These are phyloP conservation scores for Neotoma lepida DNA, from an alignment of 2,113 vertebrate species.

Conservation along the genomic window DNA sequence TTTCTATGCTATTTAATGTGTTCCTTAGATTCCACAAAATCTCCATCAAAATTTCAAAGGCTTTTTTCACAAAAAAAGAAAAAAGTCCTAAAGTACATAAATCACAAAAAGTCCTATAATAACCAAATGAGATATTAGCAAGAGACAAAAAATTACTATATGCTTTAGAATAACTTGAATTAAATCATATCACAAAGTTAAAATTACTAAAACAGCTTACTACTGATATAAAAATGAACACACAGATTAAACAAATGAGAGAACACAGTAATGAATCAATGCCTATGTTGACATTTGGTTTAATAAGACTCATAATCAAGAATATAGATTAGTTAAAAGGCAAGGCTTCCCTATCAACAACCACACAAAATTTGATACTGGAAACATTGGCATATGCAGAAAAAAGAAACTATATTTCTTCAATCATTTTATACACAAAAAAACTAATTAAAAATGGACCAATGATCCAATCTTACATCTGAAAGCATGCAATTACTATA, in stretches of 20 bases:
- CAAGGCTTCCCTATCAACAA: background rate
- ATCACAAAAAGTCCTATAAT: too few species aligned
- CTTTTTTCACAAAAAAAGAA: background rate
- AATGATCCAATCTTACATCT: background rate
- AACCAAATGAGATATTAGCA: too few species aligned
- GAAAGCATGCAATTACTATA: background rate
- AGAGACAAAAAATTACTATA: background rate
- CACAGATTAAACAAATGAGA: background rate
- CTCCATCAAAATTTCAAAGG: background rate
- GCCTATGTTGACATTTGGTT: background rate
- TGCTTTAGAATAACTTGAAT: background rate
- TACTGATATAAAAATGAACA: too few species aligned
- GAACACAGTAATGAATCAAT: background rate
- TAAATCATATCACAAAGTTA: background rate
- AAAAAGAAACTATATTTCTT: background rate
- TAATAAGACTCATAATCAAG: background rate
- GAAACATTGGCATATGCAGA: background rate
- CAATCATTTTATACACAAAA: background rate
- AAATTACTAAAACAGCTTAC: background rate
- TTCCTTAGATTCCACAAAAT: background rate
- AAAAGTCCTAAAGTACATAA: background rate
- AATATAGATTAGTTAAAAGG: background rate
- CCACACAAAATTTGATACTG: background rate
- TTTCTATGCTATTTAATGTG: background rate
- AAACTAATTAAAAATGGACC: too few species aligned